Evolutionary conservation across 2,888 invertebrate species (phyloP).

Genomic region (Sthenelais limicola): DNA sequence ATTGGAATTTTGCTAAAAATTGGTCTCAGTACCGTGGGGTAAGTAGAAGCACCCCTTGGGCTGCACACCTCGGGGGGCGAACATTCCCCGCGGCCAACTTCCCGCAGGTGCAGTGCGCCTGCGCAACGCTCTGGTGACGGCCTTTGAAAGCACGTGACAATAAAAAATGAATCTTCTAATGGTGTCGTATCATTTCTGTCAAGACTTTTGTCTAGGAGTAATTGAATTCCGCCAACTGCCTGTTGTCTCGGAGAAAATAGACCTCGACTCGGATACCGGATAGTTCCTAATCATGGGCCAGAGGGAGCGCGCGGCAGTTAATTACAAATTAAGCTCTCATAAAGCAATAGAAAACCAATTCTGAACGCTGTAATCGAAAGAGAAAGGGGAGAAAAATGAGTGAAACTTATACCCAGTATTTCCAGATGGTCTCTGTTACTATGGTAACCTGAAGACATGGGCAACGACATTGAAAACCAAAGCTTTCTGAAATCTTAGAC

Average conservation of each 20-base stretch:
- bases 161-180: too few relatives aligned
- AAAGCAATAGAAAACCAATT: constrained; percentile 39
- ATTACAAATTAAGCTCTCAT: constrained; percentile 39
- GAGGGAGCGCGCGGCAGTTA: background rate
- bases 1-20: too few relatives aligned
- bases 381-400: constrained; percentile 27
- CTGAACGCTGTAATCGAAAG: constrained; percentile 36
- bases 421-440: background rate
- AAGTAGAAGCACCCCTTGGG: too few relatives aligned
- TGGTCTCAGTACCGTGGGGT: too few relatives aligned
- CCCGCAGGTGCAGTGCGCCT: too few relatives aligned
- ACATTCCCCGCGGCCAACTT: too few relatives aligned
- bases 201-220: constrained; percentile 12
- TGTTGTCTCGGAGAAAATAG: constrained; percentile 4
- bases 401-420: constrained; percentile 5
- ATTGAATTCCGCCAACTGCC: constrained; percentile 14
- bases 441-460: background rate
- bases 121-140: too few relatives aligned
- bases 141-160: too few relatives aligned
- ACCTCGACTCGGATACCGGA: constrained; percentile 2
- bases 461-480: background rate
- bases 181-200: too few relatives aligned
- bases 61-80: too few relatives aligned
- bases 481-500: too few relatives aligned
- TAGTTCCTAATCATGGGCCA: constrained; percentile 1